Conservation (phyloP, 35 echinoderm and acorn worm species). For the Eucidaris tribuloides region DNA sequence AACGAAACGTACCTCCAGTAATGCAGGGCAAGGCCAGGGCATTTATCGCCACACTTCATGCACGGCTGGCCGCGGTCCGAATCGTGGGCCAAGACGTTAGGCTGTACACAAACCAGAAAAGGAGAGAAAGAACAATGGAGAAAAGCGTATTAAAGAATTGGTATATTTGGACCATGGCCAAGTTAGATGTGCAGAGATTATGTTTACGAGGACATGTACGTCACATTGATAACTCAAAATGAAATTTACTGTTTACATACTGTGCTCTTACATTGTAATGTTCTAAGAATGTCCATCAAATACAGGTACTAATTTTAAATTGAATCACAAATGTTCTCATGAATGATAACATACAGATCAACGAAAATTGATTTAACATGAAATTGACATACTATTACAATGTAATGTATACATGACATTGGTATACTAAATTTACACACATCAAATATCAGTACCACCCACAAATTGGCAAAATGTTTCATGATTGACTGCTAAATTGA, state of each 20-base stretch:
- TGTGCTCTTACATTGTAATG: not conserved
- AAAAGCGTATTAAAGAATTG: not conserved
- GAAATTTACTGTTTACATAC: not conserved
- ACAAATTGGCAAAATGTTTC: too few species aligned
- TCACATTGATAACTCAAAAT: not conserved
- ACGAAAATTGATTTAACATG: too few species aligned
- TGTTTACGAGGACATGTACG: not conserved
- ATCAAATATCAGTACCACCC: too few species aligned
- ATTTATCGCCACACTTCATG: constrained; percentile 69
- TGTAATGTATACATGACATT: too few species aligned
- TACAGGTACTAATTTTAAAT: too few species aligned
- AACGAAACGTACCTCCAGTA: constrained; percentile 68
- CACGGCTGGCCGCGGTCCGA: constrained; percentile 47
- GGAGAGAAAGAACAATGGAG: not conserved
- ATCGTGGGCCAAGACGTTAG: constrained; percentile 15
- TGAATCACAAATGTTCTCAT: too few species aligned
- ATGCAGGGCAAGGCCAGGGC: constrained; percentile 65
- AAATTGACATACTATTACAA: too few species aligned
- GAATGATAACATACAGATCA: too few species aligned
- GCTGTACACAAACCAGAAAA: not conserved
- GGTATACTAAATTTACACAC: too few species aligned
- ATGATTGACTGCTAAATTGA: too few species aligned
- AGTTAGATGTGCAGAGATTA: not conserved
- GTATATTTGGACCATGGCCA: not conserved
- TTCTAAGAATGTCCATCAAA: too few species aligned